Base-by-base conservation (phyloP, 2,797 vertebrate genomes). In the Buceros bicornis region DNA sequence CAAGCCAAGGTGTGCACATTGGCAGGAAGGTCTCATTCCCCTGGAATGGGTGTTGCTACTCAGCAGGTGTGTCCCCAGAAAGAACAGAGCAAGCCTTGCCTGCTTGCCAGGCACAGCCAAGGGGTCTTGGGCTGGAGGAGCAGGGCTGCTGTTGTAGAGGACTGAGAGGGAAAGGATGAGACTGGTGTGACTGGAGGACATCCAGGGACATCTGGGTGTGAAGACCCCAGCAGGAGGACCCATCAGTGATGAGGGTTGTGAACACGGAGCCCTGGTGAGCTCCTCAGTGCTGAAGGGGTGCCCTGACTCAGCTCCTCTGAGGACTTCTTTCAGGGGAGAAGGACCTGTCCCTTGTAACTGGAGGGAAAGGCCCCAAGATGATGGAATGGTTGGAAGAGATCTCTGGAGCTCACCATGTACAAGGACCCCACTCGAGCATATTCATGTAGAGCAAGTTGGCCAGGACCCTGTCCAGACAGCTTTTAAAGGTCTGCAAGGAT, bases 21-120 rank as follows among this genome's bases (percentile, higher is more conserved):
- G 1, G 40, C 31, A 60, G 60, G n/a, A 53, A 19, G 28, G 11
- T 10, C 31, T 65, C 2, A 0, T 58, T 71, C 22, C 8, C 31
- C 8, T 10, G 35, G 18, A 6, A 2, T 29, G 22, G 8, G 28
- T 45, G 7, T 37, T 66, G 4, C 13, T 20, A 61, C 6, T 5
- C 29, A 79, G 22, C 15, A 13, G 50, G 8, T 1, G 5, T 0
- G 0, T 28, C 11, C 5, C 17, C 11, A 40, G 37, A 40, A 40
- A 61, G 6, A 18, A 3, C 21, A 76, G 5, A 61, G 11, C 7
- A 61, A 57, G 9, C 9, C 4, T 26, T 8, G 3, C 16, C 10
- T 69, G 31, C 11, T 35, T 60, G 31, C 31, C 20, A 10, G 6
- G 26, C 13, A 73, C 11, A 64, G 13, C 9, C 43, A 5, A 16